Evolutionary conservation across 2,113 vertebrate genomes (phyloP), one percentile per base, ranked within the genome.

Genomic region (Motacilla tschutschensis): DNA sequence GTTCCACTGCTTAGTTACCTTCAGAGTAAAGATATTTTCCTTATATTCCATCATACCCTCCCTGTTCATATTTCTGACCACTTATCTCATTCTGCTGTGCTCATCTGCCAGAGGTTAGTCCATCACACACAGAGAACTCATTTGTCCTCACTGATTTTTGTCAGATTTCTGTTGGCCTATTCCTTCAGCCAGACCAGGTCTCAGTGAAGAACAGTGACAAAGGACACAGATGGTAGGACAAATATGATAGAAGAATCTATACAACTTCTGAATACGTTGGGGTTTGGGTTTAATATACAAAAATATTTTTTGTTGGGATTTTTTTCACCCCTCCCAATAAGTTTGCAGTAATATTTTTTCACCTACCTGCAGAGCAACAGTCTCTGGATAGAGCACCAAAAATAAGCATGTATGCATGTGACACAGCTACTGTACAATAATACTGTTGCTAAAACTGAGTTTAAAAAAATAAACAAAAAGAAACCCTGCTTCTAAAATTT

Each of bases 71-170:
- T 21, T 59, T 59, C 59, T 60, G 33, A 69, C 14, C 9, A 44
- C 14, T 0, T 5, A 38, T 18, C 46, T 44, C n/a, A 19, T 35
- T 79, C n/a, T 60, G 20, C 46, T 19, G 10, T 12, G 41, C 38
- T 48, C 3, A 6, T 5, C 47, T 64, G 14, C 31, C 29, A 21
- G 9, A 3, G 26, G 6, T 28, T 10, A 38, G 25, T 9, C 41
- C 46, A 44, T 36, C 47, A 43, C 41, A 76, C 47, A 40, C 18
- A 53, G 13, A 26, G 25, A 44, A 53, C 7, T 50, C 14, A 40
- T 15, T 8, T 53, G 3, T 20, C 24, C 38, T 55, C 14, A 29
- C 2, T 9, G 12, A 73, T 38, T 54, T 76, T 64, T 0, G 0
- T 8, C 44, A 22, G 8, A 31, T 28, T 44, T n/a, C 38, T 38